Base-by-base conservation (phyloP, 2,888 invertebrate genomes). In the Rhyacophila evoluta region DNA sequence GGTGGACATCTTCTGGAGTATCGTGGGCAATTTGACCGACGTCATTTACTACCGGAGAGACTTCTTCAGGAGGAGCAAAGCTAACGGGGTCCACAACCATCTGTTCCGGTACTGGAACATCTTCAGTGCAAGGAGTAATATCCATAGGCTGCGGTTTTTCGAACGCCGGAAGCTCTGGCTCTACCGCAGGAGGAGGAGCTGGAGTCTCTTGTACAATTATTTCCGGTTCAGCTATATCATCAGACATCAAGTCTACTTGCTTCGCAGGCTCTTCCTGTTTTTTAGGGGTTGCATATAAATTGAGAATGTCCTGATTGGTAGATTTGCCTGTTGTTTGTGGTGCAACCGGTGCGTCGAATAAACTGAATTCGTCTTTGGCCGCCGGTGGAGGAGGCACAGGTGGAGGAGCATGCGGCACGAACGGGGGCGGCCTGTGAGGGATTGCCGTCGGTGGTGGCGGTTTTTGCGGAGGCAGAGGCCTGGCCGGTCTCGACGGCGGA, bases 301-400 rank as follows among this genome's bases (percentile, higher is more conserved):
- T 92, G 38, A 92, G 84, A 74, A 92, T 92, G 70, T 89, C 92
- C 84, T 92, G 91, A 80, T 91, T 92, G 4, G 90, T 89, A 41
- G 92, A 91, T 82, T 89, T 89, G 0, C 86, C 81, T 71, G 86
- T 88, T 2, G 86, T 85, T 27, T 88, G 86, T 1, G 92, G 91
- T 73, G 87, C 88, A 0, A 91, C 83, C n/a, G 88, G 91, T 19
- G 91, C 90, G 72, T 92, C 92, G 78, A 92, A 91, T 1, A 92
- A 85, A 83, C 92, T 92, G 3, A 91, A 89, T 36, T 90, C 90
- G 72, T 88, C 88, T 74, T 70, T 81, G 1, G 75, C 55, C n/a
- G 81, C 72, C 27, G 69, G 38, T 67, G 81, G 84, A 74, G 85
- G 77, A 72, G 79, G 67, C 77, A 41, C 6, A 4, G 73, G 41